phyloP scores from a whole-genome alignment of 2,113 vertebrate species.

The Callochromis pleurospilus region DNA sequence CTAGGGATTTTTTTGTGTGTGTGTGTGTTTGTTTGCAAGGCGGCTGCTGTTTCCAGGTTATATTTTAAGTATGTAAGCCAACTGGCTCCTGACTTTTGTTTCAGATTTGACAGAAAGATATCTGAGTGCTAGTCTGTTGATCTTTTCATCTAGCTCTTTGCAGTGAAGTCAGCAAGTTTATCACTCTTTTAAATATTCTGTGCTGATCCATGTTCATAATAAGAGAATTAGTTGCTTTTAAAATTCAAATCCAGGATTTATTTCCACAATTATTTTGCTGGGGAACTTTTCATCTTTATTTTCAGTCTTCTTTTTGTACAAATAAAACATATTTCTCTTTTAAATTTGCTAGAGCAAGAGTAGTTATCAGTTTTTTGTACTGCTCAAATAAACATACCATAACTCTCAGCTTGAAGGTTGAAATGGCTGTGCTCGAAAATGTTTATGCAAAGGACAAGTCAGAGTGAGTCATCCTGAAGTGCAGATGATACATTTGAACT shows the following conservation, averaged over 20 bases:
- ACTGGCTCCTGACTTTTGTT: background rate
- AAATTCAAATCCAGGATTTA: background rate
- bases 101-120: background rate
- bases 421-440: background rate
- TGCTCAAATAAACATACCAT: background rate
- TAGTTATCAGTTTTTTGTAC: background rate
- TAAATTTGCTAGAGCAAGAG: background rate
- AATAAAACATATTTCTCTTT: background rate
- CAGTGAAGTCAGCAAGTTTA: background rate
- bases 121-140: background rate
- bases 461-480: conserved; percentile 4
- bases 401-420: background rate
- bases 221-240: background rate
- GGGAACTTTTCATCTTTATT: background rate
- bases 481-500: background rate
- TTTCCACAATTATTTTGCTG: background rate
- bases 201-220: background rate
- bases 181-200: background rate
- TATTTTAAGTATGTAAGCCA: background rate
- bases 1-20: fast-evolving
- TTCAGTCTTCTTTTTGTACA: background rate
- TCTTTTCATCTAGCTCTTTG: background rate
- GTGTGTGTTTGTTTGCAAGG: background rate
- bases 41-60: background rate
- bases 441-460: background rate